A percentile compares a stretch with the other conserved stretches of the same genome.
Evolutionary conservation across 2,888 invertebrate genomes (phyloP).

Genomic region (Epinotia demarniana): DNA sequence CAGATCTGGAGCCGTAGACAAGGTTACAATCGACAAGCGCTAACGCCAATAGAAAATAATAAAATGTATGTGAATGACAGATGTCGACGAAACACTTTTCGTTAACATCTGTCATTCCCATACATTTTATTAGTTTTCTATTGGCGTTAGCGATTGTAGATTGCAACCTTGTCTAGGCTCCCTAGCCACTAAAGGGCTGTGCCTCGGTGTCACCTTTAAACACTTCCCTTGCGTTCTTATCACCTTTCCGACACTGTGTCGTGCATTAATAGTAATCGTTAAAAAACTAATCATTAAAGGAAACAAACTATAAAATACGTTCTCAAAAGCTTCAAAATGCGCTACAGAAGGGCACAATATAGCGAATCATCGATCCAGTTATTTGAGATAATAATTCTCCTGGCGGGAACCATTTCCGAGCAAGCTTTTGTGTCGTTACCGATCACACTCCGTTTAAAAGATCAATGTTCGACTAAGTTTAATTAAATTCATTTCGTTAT

Average conservation of each 20-base stretch:
- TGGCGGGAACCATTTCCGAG: constrained; percentile 25
- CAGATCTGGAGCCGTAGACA: too few relatives aligned
- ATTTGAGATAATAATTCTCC: constrained; percentile 25
- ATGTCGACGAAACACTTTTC: too few relatives aligned
- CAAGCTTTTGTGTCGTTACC: constrained; percentile 51
- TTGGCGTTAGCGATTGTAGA: too few relatives aligned
- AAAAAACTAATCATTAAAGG: not conserved
- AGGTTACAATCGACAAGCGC: too few relatives aligned
- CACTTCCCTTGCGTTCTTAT: not conserved
- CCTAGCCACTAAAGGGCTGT: too few relatives aligned
- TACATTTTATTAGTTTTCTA: too few relatives aligned
- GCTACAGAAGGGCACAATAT: constrained; percentile 21
- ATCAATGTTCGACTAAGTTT: constrained; percentile 61
- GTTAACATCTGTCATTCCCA: too few relatives aligned
- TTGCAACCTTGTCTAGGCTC: too few relatives aligned
- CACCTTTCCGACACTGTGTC: not conserved
- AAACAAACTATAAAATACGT: not conserved
- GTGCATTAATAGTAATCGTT: not conserved
- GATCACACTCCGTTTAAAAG: constrained; percentile 55
- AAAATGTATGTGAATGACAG: too few relatives aligned
- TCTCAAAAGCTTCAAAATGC: not conserved
- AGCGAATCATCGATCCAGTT: constrained; percentile 33
- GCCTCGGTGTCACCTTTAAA: too few relatives aligned
- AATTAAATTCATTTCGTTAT: constrained; percentile 66
- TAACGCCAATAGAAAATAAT: too few relatives aligned